Evolutionary conservation across 92 coral and sea anemone genomes (phyloP).

Genomic region (Blastomussa wellsi): DNA sequence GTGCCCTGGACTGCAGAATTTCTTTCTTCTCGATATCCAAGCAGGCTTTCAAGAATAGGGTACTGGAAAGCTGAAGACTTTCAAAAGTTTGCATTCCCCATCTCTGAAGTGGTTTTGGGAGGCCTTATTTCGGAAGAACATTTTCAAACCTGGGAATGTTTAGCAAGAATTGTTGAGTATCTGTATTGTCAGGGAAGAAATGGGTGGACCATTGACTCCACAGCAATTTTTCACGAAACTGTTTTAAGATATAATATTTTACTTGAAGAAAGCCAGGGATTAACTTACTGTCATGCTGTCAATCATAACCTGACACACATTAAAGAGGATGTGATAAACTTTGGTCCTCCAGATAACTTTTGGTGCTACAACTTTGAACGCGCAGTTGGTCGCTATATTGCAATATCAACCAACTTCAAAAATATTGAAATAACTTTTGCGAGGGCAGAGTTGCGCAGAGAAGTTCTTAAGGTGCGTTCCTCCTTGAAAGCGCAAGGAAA

Average conservation of each 20-base stretch:
- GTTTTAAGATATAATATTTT: constrained; percentile 43
- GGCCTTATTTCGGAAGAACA: constrained; percentile 40
- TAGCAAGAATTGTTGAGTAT: constrained; percentile 40
- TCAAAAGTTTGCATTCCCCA: constrained; percentile 44
- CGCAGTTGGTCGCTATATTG: constrained; percentile 45
- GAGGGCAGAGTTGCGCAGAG: constrained; percentile 40
- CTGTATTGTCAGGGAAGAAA: constrained; percentile 46
- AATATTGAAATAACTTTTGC: constrained; percentile 52
- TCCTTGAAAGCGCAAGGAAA: constrained; percentile 18
- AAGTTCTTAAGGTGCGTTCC: constrained; percentile 32
- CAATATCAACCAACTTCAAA: constrained; percentile 40
- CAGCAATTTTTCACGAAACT: constrained; percentile 40
- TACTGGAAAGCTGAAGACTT: constrained; percentile 59
- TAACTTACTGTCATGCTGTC: constrained; percentile 26
- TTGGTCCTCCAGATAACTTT: constrained; percentile 50
- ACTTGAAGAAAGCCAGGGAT: constrained; percentile 52
- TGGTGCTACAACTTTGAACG: constrained; percentile 55
- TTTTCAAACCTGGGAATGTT: constrained; percentile 44
- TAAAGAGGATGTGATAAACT: constrained; percentile 37
- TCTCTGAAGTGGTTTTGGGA: constrained; percentile 48
- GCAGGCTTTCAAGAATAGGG: constrained; percentile 35
- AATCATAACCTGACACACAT: constrained; percentile 47
- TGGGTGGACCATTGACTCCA: constrained; percentile 50
- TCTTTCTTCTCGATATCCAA: constrained; percentile 31
- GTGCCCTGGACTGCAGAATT: constrained; percentile 40